These are phyloP conservation scores for Hippocampus zosterae DNA, from an alignment of 2,113 vertebrate genomes.

Conservation along the genomic window DNA sequence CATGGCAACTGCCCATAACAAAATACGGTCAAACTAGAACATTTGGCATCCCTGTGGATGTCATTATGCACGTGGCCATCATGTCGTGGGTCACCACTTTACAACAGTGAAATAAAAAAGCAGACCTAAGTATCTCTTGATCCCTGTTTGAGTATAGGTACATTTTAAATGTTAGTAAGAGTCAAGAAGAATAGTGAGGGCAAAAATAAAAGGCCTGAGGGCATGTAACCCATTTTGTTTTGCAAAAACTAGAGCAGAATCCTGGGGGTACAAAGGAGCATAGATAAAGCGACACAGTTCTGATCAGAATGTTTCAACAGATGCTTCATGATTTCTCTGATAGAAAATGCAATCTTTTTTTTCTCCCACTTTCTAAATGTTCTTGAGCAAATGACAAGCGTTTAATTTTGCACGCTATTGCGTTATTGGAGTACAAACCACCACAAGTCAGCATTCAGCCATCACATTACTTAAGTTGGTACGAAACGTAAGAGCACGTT, in stretches of 20 bases:
- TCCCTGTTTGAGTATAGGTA: conserved; percentile 15
- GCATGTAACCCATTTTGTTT: conserved; percentile 53
- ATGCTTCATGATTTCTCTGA: conserved; percentile 7
- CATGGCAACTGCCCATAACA: too few species aligned
- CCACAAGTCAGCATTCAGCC: too few species aligned
- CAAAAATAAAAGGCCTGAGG: conserved; percentile 47
- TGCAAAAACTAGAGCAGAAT: conserved; percentile 57
- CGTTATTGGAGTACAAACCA: too few species aligned
- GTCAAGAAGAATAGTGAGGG: conserved; percentile 36
- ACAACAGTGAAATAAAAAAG: background rate
- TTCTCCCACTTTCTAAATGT: too few species aligned
- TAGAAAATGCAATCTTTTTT: background rate
- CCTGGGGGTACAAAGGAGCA: conserved; percentile 49
- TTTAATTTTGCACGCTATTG: too few species aligned
- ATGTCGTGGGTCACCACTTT: background rate
- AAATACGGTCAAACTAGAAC: too few species aligned
- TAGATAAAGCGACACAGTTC: conserved; percentile 43
- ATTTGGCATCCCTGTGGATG: background rate
- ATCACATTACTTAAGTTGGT: too few species aligned
- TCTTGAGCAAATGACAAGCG: too few species aligned
- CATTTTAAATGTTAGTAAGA: conserved; percentile 22
- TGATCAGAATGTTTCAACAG: conserved; percentile 21
- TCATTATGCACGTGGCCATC: background rate
- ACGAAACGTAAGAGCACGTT: too few species aligned
- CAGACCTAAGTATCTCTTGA: conserved; percentile 20